Conservation (phyloP, 2,888 invertebrate species). For the Malthinus flaveolus region DNA sequence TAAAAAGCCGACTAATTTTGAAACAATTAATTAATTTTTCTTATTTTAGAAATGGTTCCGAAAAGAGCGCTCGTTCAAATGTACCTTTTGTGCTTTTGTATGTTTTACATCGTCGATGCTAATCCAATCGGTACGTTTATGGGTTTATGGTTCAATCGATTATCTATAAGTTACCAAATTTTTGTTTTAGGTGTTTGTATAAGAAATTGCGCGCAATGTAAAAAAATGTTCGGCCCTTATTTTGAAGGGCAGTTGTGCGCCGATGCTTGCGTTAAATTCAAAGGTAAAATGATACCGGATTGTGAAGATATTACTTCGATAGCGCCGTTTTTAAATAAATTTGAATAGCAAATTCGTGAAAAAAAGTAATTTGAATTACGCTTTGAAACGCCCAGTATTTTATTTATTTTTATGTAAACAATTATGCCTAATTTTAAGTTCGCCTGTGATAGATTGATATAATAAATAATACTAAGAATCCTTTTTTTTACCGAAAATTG, state of each 20-base stretch:
- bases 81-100: not conserved
- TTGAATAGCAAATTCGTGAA: no score
- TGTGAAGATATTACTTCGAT: slow-evolving; percentile 83
- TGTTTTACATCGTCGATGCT: not conserved
- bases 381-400: no score
- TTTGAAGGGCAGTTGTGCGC: slow-evolving; percentile 87
- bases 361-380: no score
- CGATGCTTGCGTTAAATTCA: slow-evolving; percentile 80
- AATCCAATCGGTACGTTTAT: not conserved
- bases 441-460: no score
- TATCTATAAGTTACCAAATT: no score
- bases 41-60: not conserved
- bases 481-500: no score
- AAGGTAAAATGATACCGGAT: slow-evolving; percentile 82
- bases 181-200: slow-evolving; percentile 69
- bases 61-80: not conserved
- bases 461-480: no score
- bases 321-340: slow-evolving; percentile 69
- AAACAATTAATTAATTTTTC: not conserved
- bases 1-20: no score
- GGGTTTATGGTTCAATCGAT: not conserved
- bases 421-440: no score
- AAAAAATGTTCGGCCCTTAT: slow-evolving; percentile 84
- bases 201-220: slow-evolving; percentile 87
- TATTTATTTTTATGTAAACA: no score